Percentiles rank a stretch among this genome's conserved stretches.
Conservation (phyloP, 2,888 invertebrate genomes). For the Hypercompe scribonia region DNA sequence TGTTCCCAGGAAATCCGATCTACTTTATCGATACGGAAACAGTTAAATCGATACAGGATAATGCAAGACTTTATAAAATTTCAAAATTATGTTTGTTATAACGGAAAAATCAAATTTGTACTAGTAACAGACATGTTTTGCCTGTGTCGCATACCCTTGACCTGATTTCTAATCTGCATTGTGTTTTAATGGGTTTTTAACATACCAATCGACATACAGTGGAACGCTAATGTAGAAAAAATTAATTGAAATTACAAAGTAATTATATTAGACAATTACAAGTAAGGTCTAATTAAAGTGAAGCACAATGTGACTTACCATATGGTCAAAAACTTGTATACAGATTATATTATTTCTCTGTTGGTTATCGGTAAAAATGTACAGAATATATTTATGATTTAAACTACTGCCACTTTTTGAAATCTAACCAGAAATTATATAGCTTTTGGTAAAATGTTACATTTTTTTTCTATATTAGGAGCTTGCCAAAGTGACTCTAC, state of each 20-base stretch:
- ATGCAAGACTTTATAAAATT: neutral
- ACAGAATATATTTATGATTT: neutral
- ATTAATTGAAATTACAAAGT: neutral
- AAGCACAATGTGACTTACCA: no score
- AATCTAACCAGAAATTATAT: no score
- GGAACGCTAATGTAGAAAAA: neutral
- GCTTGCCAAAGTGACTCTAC: no score
- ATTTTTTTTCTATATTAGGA: no score
- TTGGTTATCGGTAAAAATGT: neutral
- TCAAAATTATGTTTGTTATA: neutral
- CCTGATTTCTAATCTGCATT: neutral
- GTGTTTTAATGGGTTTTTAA: constrained; percentile 1
- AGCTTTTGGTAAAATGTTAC: no score
- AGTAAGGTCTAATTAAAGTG: neutral
- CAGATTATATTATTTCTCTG: no score
- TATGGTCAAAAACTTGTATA: no score
- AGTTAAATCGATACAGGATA: neutral
- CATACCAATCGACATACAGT: neutral
- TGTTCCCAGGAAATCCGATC: no score
- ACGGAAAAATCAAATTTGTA: neutral
- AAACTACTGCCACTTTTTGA: neutral
- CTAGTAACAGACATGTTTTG: neutral
- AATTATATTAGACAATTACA: neutral
- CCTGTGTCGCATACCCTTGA: neutral
- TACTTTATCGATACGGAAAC: no score